Evolutionary conservation across 2,113 vertebrate genomes (phyloP), one percentile per base, ranked within the genome.

Genomic region (Anoplopoma fimbria): DNA sequence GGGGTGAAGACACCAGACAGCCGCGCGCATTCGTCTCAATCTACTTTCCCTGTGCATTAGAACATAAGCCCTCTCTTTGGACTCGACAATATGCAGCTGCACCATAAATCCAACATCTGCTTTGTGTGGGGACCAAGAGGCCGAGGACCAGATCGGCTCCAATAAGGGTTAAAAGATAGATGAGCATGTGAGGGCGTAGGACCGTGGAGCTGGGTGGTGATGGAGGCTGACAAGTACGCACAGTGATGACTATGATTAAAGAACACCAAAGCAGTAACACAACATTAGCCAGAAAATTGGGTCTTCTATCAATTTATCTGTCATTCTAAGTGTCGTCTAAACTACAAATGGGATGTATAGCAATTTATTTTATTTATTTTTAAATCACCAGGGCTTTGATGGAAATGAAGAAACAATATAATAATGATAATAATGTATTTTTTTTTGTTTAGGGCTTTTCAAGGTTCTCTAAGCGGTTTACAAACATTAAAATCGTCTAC

Each of bases 21-120:
- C 6, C 55, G 53, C 47, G 53, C 47, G n/a, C 65, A 82, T 82
- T 76, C 75, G 21, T 62, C 29, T 74, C 67, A 79, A 83, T 88
- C 63, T 78, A 23, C 61, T 75, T 40, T 81, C 38, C 15, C 31
- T 31, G 25, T 74, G 76, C 75, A 84, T 79, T 80, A 74, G 55
- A 60, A 67, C 65, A 72, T 88, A 86, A 89, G 47, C 84, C 73
- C 65, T 42, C 36, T 57, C 21, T 42, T 13, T 49, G 58, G 36
- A 58, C 23, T 74, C 27, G 42, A 81, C 82, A 77, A 78, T 84
- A 27, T 27, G 25, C 40, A 13, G 25, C 69, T 69, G 7, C 29
- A n/a, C 33, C 58, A 67, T 77, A 77, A 87, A 77, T 53, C 77
- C 81, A 23, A 64, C 76, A 75, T 84, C 76, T 75, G 85, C 82